Base-by-base conservation (phyloP, 2,113 vertebrate genomes). In the Lipophrys pholis region DNA sequence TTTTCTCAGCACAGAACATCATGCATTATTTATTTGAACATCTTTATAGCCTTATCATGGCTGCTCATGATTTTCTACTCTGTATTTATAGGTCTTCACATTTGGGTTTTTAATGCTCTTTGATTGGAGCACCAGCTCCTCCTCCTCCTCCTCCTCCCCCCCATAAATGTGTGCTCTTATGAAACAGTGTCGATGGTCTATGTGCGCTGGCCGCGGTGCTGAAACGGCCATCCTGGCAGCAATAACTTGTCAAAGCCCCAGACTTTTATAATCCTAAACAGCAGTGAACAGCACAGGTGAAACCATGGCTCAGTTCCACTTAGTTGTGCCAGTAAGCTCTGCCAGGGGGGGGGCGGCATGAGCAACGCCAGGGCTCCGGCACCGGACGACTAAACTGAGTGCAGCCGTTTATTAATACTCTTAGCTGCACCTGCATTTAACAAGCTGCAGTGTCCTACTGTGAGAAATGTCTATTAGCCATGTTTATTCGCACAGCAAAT, bases 11-110 rank as follows among this genome's bases (percentile, higher is more conserved):
- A 60, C 65, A 69, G 59, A 77, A 63, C 65, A 52, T 66, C 68
- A 68, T 76, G 61, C 51, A 78, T 86, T 80, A 80, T 89, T 75
- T 43, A 82, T 75, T 14, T n/a, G 36, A 58, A 75, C 41, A 46
- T 69, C 76, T 83, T 74, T 56, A 77, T 43, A 42, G 40, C 5
- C 11, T 60, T 16, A 65, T 72, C 42, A 30, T 64, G 55, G 17
- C 10, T 51, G 43, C n/a, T 15, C 73, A 59, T 62, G 64, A 69
- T 80, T 78, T 76, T 60, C 60, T 16, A 57, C 39, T 48, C 46
- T 11, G 65, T 81, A 73, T 85, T 81, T 85, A 71, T 69, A 79
- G 65, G 46, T 60, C 69, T 64, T 69, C 39, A 78, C 35, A 65
- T 73, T 74, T 56, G 42, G 1, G 21, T 66, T 48, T 46, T 73